Evolutionary conservation across 30 jellyfish, hydroid and myxozoan species (phyloP), one percentile per base, ranked within the genome.

Genomic region (Hydractinia echinata): DNA sequence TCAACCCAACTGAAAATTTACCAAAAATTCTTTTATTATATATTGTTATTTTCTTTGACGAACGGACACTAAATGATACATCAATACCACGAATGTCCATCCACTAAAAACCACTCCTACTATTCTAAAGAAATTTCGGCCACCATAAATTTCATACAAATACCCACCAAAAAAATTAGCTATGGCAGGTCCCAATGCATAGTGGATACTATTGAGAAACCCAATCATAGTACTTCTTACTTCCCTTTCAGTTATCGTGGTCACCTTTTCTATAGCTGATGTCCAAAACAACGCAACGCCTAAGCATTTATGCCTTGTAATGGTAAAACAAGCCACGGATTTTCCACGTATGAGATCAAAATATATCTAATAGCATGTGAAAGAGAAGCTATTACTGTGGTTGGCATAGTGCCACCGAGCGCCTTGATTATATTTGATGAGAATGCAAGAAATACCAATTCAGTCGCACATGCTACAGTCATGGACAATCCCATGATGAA

Each of bases 261-360:
- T 53, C 51, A 89, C 86, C 56, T 89, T 87, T 18, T 78, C 64
- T 9, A 89, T 82, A 49, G 88, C 84, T 20, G 96, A 95, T 10
- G 87, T 77, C 95, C 95, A 89, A 81, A 83, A 84, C 82, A 89
- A 61, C 9, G 96, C 94, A 80, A 89, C 84, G 44, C 95, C 82
- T 61, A 89, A 77, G 66, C 96, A 53, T 76, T 84, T 95, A 89
- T 82, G 19, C 77, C 76, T 82, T 89, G 95, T 10, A 89, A 14
- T n/a, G 81, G 95, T 30, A 89, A 74, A 8, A 89, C 66, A 18
- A 21, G 62, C 96, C 95, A 83, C 52, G 95, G 91, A 66, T 89
- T 83, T 39, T 76, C 83, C 14, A 89, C 76, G 9, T 66, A 79
- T 3, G 96, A 89, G 67, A 72, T 72, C 10, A 79, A 81, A 14